A percentile compares a stretch with the other conserved stretches of the same genome.
These are phyloP conservation scores for Chiroxiphia lanceolata DNA, from an alignment of 2,797 vertebrate species.

Conservation along the genomic window DNA sequence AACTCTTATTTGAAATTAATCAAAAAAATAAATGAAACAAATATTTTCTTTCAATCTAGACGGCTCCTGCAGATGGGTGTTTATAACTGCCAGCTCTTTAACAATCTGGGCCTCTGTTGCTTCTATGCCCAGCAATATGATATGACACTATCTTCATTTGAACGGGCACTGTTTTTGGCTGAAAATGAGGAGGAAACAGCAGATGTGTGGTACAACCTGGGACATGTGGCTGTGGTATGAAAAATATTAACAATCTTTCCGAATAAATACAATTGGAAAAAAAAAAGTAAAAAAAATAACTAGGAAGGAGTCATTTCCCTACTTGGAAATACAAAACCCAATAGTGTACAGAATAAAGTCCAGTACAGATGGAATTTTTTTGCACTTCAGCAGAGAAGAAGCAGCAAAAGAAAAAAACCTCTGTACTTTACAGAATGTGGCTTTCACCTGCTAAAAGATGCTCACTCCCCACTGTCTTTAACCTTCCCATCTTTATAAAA, in stretches of 20 bases:
- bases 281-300: background rate
- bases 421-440: background rate
- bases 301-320: background rate
- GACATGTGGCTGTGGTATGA: constrained; percentile 93
- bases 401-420: background rate
- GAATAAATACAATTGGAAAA: background rate
- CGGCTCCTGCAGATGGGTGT: constrained; percentile 97
- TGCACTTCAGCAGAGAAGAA: background rate
- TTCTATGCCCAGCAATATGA: constrained; percentile 99
- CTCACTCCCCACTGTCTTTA: background rate
- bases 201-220: constrained; percentile 98
- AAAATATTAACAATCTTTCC: background rate
- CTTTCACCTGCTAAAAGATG: background rate
- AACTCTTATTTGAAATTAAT: background rate
- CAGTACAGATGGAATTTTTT: background rate
- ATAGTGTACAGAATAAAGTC: background rate
- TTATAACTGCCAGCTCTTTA: constrained; percentile 96
- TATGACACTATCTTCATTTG: constrained; percentile 95
- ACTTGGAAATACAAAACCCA: background rate
- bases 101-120: constrained; percentile 97
- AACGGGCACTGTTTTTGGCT: constrained; percentile 89
- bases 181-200: constrained; percentile 90
- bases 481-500: background rate
- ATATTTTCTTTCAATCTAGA: constrained; percentile 72
- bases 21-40: background rate